phyloP scores from a whole-genome alignment of 53 echinoderm and acorn worm genomes.

The Patiria pectinifera region DNA sequence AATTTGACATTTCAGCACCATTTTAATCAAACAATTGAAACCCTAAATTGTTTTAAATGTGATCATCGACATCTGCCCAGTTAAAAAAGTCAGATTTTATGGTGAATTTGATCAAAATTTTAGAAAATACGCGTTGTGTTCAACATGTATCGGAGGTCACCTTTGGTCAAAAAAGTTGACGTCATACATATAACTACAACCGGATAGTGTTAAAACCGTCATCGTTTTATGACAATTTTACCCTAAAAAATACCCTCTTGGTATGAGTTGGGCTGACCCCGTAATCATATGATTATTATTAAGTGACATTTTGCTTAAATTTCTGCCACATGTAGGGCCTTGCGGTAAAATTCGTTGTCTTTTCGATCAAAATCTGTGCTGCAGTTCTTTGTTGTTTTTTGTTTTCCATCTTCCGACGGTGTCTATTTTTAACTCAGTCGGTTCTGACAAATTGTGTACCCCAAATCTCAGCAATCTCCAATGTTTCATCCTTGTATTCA shows the following conservation, averaged over 20 bases:
- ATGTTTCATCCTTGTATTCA: background rate
- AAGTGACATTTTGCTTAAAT: background rate
- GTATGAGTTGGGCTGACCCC: background rate
- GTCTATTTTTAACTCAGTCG: background rate
- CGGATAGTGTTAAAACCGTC: background rate
- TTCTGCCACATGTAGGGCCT: background rate
- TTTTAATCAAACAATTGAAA: background rate
- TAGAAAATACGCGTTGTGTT: background rate
- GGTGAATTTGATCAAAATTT: background rate
- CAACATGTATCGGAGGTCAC: background rate
- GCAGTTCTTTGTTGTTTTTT: background rate
- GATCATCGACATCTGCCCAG: background rate
- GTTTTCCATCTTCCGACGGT: background rate
- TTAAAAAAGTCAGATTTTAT: background rate
- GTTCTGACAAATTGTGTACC: background rate
- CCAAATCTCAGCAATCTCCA: background rate
- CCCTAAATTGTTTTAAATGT: background rate
- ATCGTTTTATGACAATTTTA: background rate
- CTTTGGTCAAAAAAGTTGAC: slow-evolving; percentile 32
- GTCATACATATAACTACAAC: background rate
- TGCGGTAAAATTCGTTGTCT: background rate
- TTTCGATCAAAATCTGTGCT: background rate
- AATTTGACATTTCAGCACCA: background rate
- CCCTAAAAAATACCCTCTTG: background rate
- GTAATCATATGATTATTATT: background rate